Conservation (phyloP, 1,140 invertebrate species). For the Zaprionus inermis region DNA sequence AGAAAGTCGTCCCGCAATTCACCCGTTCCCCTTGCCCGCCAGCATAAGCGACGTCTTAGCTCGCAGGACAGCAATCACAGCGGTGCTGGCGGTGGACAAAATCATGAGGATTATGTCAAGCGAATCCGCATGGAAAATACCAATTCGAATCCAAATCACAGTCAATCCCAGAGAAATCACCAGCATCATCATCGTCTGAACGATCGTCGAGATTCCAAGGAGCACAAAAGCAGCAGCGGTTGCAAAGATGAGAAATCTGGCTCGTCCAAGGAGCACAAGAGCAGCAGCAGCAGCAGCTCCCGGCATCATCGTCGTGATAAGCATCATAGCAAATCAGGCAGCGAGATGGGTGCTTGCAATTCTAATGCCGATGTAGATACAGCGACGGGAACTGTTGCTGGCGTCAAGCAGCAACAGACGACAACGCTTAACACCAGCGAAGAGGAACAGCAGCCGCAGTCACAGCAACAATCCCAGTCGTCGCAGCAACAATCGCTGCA, state of each 20-base stretch:
- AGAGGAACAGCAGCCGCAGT: slow-evolving; percentile 53
- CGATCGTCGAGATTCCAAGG: slow-evolving; percentile 90
- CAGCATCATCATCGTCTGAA: slow-evolving; percentile 83
- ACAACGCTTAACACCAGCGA: slow-evolving; percentile 62
- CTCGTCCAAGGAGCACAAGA: slow-evolving; percentile 48
- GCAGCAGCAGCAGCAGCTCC: slow-evolving; percentile 53
- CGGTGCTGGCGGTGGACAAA: slow-evolving; percentile 35
- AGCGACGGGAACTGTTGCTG: slow-evolving; percentile 20
- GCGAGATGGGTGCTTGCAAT: slow-evolving; percentile 19
- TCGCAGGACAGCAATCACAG: slow-evolving; percentile 90
- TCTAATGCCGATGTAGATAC: slow-evolving; percentile 13
- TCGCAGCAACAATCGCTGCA: slow-evolving; percentile 20
- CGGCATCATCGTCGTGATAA: slow-evolving; percentile 65
- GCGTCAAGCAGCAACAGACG: slow-evolving; percentile 18
- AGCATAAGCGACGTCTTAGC: slow-evolving; percentile 90
- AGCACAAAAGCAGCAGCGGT: slow-evolving; percentile 81
- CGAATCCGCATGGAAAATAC: slow-evolving; percentile 87
- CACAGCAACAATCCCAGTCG: slow-evolving; percentile 33
- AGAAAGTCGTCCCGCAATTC: slow-evolving; percentile 85
- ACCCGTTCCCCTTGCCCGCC: slow-evolving; percentile 85
- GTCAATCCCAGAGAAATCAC: slow-evolving; percentile 41
- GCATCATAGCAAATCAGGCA: slow-evolving; percentile 54
- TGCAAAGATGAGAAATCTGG: slow-evolving; percentile 58
- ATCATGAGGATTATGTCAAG: slow-evolving; percentile 87
- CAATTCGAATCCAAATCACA: slow-evolving; percentile 27